Evolutionary conservation across 2,113 vertebrate species (phyloP).

Genomic region (Pygoscelis antarcticus): DNA sequence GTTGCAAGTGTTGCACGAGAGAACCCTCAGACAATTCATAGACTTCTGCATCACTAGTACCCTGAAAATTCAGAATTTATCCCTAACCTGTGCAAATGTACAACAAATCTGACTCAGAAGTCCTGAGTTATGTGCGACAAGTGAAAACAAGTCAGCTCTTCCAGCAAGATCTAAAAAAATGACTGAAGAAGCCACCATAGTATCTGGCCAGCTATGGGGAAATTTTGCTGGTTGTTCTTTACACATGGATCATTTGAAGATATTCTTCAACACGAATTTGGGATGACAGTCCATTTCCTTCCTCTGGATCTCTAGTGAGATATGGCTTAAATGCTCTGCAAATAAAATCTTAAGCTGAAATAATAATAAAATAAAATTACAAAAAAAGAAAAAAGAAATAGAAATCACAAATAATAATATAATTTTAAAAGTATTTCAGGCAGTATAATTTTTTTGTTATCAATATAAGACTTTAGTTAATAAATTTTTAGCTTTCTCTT

Average conservation of each 20-base stretch:
- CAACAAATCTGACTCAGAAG: not conserved
- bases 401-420: not conserved
- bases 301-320: not conserved
- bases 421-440: not conserved
- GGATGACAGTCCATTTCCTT: not conserved
- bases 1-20: not conserved
- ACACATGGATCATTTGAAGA: not conserved
- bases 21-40: not conserved
- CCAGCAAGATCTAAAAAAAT: not conserved
- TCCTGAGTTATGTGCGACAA: not conserved
- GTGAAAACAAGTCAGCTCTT: not conserved
- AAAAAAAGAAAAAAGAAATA: not conserved
- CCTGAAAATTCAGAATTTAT: not conserved
- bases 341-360: not conserved
- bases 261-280: not conserved
- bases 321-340: not conserved
- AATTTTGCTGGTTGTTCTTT: not conserved
- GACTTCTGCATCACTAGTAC: not conserved
- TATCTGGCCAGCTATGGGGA: not conserved
- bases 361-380: not conserved
- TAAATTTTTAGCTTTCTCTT: not conserved
- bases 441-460: not conserved
- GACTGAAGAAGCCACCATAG: not conserved
- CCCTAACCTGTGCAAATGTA: not conserved
- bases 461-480: not conserved